Evolutionary conservation across 1,140 invertebrate genomes (phyloP), one percentile per base, ranked within the genome.

Genomic region (Drosophila miranda): DNA sequence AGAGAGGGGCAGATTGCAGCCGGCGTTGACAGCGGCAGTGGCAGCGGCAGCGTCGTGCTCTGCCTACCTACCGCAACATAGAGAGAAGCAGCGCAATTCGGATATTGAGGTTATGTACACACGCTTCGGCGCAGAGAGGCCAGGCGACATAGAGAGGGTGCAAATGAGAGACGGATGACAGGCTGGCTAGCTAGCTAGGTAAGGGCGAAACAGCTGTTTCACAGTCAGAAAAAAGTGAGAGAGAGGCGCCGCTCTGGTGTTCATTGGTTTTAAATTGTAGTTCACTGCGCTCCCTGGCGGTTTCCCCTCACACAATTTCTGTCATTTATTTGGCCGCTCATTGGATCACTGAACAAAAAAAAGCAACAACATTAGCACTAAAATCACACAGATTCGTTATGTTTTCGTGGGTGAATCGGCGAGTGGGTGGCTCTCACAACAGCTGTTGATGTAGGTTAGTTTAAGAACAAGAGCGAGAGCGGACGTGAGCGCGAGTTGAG

Each of bases 361-460:
- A 8, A 58, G 14, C 34, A 53, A 61, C 8, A 58, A 55, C 16
- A 45, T 34, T 21, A 73, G 44, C 43, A 62, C 62, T 16, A 55
- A 51, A 19, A 19, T 28, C 8, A 21, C 16, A 11, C 34, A 41
- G 3, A 2, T 38, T 38, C 34, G n/a, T 52, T 43, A 6, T 30
- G 1, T 13, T 16, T 45, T 14, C 6, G 28, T 9, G 3, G 58
- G 61, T 43, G 77, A 51, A 44, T 71, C 52, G 70, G 78, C 81
- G 74, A 66, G 63, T 86, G 74, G 70, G 63, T 41, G 70, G 50
- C 66, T 51, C 19, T 46, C 28, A 13, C 53, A 50, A 51, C 82
- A 87, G 82, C 82, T 87, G 82, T 87, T 87, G 82, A 88, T 87
- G 82, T 87, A 87, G 82, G 82, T 87, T 87, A 87, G 82, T 87